Percentiles rank a stretch among this genome's conserved stretches.
These are phyloP conservation scores for Folsomia manolachei DNA, from an alignment of 2,888 invertebrate genomes.

Conservation along the genomic window DNA sequence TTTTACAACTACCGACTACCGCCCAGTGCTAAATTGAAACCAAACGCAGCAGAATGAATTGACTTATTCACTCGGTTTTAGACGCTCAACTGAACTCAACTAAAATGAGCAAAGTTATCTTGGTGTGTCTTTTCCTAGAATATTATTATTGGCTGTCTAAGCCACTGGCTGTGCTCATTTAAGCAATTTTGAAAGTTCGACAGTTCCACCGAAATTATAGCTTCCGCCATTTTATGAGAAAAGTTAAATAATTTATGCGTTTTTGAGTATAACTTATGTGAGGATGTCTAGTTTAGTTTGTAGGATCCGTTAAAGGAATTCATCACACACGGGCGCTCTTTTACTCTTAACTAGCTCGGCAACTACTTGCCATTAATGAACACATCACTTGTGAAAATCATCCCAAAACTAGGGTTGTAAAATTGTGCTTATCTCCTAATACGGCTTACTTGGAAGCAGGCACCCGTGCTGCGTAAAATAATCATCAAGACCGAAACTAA, in stretches of 20 bases:
- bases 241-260: constrained; percentile 6
- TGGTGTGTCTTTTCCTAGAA: background rate
- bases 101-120: background rate
- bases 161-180: background rate
- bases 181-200: constrained; percentile 3
- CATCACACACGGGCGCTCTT: background rate
- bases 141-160: background rate
- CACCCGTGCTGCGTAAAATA: background rate
- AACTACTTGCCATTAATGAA: background rate
- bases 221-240: constrained; percentile 4
- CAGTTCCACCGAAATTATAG: background rate
- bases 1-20: background rate
- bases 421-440: background rate
- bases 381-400: background rate
- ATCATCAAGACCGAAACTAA: background rate
- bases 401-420: background rate
- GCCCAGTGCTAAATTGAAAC: background rate
- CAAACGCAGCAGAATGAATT: background rate
- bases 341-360: too few species aligned
- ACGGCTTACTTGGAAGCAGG: background rate
- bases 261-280: background rate
- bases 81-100: too few species aligned
- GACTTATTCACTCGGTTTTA: background rate
- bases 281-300: background rate
- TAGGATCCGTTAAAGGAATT: too few species aligned